Evolutionary conservation across 1,140 invertebrate genomes (phyloP), one percentile per base, ranked within the genome.

Genomic region (Wasmannia auropunctata): DNA sequence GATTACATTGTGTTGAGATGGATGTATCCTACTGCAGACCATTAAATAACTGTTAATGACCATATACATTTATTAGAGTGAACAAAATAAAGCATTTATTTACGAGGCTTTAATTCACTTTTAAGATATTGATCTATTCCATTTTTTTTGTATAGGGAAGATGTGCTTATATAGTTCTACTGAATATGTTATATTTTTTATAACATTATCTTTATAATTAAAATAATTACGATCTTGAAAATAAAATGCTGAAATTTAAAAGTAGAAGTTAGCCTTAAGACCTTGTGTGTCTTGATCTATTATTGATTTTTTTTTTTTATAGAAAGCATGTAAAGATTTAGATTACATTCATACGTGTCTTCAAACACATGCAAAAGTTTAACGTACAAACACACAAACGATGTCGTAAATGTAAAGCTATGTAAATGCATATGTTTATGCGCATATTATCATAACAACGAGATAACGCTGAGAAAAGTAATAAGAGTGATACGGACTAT

Each of bases 391-490:
- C 11, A n/a, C n/a, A n/a, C n/a, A 43, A 43, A 43, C 5, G 3
- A 5, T 40, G 34, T 81, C 51, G 43, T 19, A 37, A 80, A 67
- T 37, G 10, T 46, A 46, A 67, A 51, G 6, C 2, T 5, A 37
- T 43, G 16, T 56, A 31, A 58, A 43, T 77, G 22, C 6, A 16
- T n/a, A n/a, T 2, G 37, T 1, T 60, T 76, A 54, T 43, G 5
- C 7, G 10, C 16, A 56, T 56, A 70, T 70, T 43, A 7, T 54
- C 46, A 6, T 46, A 54, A 43, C 3, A 11, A 2, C 7, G 25
- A 72, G 67, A 83, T 83, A 83, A 80, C 22, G 43, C 34, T 4
- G 34, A 22, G 19, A 74, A 72, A 81, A 83, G 56, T 46, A 43
- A 72, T 10, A 22, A 19, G 25, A 72, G 19, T 4, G 65, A 81